Conservation (phyloP, 37 sponge, comb jelly and placozoan genomes). For the Axinella damicornis region DNA sequence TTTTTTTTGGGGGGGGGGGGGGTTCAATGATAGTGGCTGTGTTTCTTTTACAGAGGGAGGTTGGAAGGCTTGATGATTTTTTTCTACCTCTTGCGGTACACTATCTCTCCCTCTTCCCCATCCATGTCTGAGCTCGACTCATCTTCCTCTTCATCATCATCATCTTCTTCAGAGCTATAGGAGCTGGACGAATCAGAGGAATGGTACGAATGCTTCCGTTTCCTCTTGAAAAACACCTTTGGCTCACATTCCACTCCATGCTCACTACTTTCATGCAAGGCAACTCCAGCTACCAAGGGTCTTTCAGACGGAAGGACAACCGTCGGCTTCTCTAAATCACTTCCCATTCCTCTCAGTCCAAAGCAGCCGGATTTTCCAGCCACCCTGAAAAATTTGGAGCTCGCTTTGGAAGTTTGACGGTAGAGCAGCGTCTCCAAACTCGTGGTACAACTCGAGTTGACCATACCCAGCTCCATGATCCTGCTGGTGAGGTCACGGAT, state of each 20-base stretch:
- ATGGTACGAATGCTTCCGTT: slow-evolving; percentile 15
- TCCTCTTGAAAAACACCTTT: neutral
- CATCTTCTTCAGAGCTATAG: too few species aligned
- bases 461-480: slow-evolving; percentile 62
- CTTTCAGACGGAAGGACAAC: neutral
- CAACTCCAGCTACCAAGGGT: neutral
- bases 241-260: neutral
- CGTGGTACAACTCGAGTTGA: slow-evolving; percentile 73
- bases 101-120: neutral
- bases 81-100: slow-evolving; percentile 51
- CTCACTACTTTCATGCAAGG: neutral
- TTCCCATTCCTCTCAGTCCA: slow-evolving; percentile 17
- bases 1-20: too few species aligned
- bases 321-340: neutral
- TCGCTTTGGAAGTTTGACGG: slow-evolving; percentile 53
- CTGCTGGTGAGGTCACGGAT: slow-evolving; percentile 60
- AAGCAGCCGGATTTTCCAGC: slow-evolving; percentile 72
- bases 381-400: slow-evolving; percentile 67
- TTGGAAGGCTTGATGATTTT: too few species aligned
- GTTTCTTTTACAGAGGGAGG: too few species aligned
- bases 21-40: too few species aligned
- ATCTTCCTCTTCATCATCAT: neutral
- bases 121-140: slow-evolving; percentile 31
- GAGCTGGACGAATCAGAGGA: neutral
- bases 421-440: slow-evolving; percentile 76